Percentiles rank a stretch among this genome's conserved stretches.
Conservation (phyloP, 2,888 invertebrate genomes). For the Periphyllus acericola region DNA sequence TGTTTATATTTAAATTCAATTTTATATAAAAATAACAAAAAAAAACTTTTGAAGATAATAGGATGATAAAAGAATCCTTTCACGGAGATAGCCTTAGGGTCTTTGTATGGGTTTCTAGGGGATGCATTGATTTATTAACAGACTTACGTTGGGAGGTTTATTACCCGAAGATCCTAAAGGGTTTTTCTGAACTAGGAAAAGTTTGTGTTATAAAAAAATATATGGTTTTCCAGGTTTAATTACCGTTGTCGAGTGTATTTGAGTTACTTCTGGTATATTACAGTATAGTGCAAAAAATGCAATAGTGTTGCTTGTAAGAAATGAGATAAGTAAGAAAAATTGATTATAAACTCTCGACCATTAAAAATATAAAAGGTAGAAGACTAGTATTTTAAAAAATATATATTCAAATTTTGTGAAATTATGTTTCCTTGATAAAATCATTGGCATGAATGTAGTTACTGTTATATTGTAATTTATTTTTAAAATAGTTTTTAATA, state of each 20-base stretch:
- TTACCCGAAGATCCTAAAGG: constrained; percentile 14
- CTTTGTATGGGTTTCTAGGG: constrained; percentile 41
- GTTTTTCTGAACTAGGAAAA: constrained; percentile 15
- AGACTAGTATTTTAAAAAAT: too few relatives aligned
- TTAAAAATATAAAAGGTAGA: too few relatives aligned
- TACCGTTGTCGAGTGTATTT: constrained; percentile 43
- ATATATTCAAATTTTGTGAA: too few relatives aligned
- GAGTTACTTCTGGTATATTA: constrained; percentile 1
- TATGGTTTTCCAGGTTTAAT: constrained; percentile 50
- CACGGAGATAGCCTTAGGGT: constrained; percentile 18
- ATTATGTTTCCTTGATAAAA: too few relatives aligned
- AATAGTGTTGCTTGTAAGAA: background rate
- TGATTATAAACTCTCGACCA: background rate
- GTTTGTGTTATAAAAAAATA: constrained; percentile 47
- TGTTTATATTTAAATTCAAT: background rate
- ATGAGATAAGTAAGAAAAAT: background rate
- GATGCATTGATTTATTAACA: constrained; percentile 48
- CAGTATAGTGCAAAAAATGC: background rate
- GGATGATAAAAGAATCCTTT: constrained; percentile 58
- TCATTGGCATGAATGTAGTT: too few relatives aligned
- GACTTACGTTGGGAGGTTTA: constrained; percentile 4
- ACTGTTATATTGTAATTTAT: too few relatives aligned
- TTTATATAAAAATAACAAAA: constrained; percentile 30
- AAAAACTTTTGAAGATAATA: constrained; percentile 50
- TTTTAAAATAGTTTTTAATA: too few relatives aligned